Evolutionary conservation across 2,113 vertebrate genomes (phyloP).

Genomic region (Melanostigma gelatinosum): DNA sequence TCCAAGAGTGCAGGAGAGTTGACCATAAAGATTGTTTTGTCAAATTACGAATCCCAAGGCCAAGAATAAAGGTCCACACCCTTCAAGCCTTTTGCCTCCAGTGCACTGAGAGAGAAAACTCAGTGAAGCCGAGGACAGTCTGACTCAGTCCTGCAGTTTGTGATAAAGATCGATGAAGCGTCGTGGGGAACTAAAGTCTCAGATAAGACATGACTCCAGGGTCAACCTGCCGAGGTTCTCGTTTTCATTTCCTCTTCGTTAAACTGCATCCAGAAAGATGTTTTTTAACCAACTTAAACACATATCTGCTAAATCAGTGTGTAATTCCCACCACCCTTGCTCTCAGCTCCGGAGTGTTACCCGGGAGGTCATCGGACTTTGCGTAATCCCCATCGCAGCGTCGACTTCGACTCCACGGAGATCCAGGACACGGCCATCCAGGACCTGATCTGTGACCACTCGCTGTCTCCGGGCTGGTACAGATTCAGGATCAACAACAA

Average conservation of each 20-base stretch:
- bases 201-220: constrained; percentile 16
- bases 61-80: background rate
- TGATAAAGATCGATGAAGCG: too few species aligned
- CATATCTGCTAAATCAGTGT: background rate
- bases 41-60: background rate
- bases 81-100: background rate
- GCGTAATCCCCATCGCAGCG: constrained; percentile 73
- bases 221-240: too few species aligned
- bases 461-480: constrained; percentile 80
- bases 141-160: background rate
- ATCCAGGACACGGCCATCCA: constrained; percentile 84
- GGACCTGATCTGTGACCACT: constrained; percentile 84
- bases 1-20: background rate
- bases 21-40: background rate
- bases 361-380: constrained; percentile 73
- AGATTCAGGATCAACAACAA: constrained; percentile 80
- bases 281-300: background rate
- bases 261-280: too few species aligned
- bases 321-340: background rate
- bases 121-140: background rate
- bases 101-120: background rate
- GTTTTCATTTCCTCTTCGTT: constrained; percentile 25
- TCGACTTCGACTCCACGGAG: constrained; percentile 83
- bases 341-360: constrained; percentile 80
- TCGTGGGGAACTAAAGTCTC: background rate